A percentile compares a stretch with the other conserved stretches of the same genome.
Evolutionary conservation across 2,888 invertebrate species (phyloP).

Genomic region (Drosophila rubida): DNA sequence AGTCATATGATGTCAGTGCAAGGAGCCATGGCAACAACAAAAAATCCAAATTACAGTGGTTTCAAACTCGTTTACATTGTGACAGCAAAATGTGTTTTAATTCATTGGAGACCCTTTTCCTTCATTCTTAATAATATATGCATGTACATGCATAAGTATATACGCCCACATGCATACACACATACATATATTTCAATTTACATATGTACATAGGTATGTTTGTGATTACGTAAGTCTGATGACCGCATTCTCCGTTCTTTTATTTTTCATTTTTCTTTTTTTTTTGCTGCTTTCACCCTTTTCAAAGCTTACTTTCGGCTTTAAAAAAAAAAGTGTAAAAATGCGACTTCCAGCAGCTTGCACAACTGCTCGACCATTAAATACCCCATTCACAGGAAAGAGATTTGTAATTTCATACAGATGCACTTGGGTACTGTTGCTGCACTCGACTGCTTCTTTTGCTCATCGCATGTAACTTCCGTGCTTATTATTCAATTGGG

Average conservation of each 20-base stretch:
- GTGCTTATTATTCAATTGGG: constrained; percentile 5
- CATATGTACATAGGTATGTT: constrained; percentile 9
- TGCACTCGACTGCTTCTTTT: not conserved
- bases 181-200: not conserved
- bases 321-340: constrained; percentile 21
- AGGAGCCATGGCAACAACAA: constrained; percentile 8
- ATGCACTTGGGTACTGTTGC: not conserved
- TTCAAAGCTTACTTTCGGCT: constrained; percentile 16
- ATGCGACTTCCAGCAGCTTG: not conserved
- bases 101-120: constrained; percentile 65
- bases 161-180: too few species aligned
- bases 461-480: not conserved
- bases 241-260: constrained; percentile 56
- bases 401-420: not conserved
- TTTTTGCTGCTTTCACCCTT: constrained; percentile 19
- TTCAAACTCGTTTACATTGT: constrained; percentile 35
- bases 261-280: not conserved
- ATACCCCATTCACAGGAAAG: constrained; percentile 1
- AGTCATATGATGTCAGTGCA: constrained; percentile 43
- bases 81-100: constrained; percentile 67
- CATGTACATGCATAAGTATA: constrained; percentile 16
- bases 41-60: constrained; percentile 24
- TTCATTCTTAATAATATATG: constrained; percentile 16
- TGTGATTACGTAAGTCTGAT: constrained; percentile 64
- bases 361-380: constrained; percentile 1